These are phyloP conservation scores for Bathynomus jamesi DNA, from an alignment of 1,140 invertebrate genomes.

Conservation along the genomic window DNA sequence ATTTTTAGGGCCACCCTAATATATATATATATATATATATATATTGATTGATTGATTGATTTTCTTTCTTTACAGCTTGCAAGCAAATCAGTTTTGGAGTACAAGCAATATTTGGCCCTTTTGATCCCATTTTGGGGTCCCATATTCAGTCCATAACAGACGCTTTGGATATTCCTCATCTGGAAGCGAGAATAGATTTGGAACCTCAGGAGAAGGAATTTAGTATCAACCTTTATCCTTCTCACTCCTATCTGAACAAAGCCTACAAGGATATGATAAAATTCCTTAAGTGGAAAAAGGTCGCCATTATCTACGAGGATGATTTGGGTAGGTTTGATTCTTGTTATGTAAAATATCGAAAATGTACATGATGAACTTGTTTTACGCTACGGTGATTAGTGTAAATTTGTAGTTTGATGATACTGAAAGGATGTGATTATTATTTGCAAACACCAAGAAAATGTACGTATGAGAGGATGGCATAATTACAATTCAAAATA, in stretches of 20 bases:
- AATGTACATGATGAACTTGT: not conserved
- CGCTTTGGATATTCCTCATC: constrained; percentile 75
- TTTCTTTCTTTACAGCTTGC: constrained; percentile 71
- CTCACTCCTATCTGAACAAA: constrained; percentile 69
- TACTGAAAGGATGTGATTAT: too few relatives aligned
- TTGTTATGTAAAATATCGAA: too few relatives aligned
- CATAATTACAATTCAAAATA: too few relatives aligned
- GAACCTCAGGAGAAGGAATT: constrained; percentile 56
- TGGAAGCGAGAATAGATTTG: constrained; percentile 56
- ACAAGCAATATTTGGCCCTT: constrained; percentile 80
- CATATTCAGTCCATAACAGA: constrained; percentile 85
- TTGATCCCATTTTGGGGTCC: constrained; percentile 68
- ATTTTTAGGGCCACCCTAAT: too few relatives aligned
- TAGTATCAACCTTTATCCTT: constrained; percentile 83
- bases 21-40: too few relatives aligned
- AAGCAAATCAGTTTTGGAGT: constrained; percentile 73
- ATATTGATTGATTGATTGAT: too few relatives aligned
- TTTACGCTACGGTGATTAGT: too few relatives aligned
- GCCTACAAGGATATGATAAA: constrained; percentile 79
- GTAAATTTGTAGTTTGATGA: too few relatives aligned
- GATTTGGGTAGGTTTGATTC: constrained; percentile 60
- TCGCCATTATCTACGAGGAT: constrained; percentile 88
- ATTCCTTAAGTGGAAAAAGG: constrained; percentile 85
- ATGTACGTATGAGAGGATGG: too few relatives aligned
- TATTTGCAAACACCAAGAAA: too few relatives aligned